A percentile compares a stretch with the other conserved stretches of the same genome.
Evolutionary conservation across 2,888 invertebrate genomes (phyloP).

Genomic region (Spodoptera picta): DNA sequence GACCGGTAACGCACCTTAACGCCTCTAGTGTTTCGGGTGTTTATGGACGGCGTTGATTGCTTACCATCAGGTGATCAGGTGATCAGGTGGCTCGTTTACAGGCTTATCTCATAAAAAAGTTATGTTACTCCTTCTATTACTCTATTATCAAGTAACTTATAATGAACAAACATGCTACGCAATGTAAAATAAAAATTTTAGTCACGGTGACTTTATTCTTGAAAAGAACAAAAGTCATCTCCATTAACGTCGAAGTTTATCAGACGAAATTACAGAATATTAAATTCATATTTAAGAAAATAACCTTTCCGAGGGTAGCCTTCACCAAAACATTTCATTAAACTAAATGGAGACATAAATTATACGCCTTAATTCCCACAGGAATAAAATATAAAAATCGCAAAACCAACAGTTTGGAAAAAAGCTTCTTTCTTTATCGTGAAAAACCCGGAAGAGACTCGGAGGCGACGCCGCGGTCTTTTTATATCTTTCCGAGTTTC

Average conservation of each 20-base stretch:
- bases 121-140: no score
- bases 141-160: no score
- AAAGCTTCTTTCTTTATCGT: constrained; percentile 47
- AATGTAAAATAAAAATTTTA: no score
- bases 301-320: background rate
- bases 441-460: constrained; percentile 51
- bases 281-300: constrained; percentile 7
- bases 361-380: constrained; percentile 30
- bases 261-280: background rate
- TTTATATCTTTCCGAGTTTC: constrained; percentile 50
- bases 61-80: no score
- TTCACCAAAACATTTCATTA: constrained; percentile 33
- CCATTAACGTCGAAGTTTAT: background rate
- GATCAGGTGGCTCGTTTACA: no score
- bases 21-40: no score
- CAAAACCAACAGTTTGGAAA: constrained; percentile 50
- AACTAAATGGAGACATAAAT: constrained; percentile 36
- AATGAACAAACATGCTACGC: no score
- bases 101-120: no score
- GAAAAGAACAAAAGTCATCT: no score
- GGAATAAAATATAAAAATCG: constrained; percentile 47
- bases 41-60: no score
- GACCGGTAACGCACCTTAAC: no score
- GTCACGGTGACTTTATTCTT: no score
- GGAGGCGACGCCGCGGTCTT: constrained; percentile 35